phyloP scores from a whole-genome alignment of 2,888 invertebrate genomes.

The Lottia gigantea region DNA sequence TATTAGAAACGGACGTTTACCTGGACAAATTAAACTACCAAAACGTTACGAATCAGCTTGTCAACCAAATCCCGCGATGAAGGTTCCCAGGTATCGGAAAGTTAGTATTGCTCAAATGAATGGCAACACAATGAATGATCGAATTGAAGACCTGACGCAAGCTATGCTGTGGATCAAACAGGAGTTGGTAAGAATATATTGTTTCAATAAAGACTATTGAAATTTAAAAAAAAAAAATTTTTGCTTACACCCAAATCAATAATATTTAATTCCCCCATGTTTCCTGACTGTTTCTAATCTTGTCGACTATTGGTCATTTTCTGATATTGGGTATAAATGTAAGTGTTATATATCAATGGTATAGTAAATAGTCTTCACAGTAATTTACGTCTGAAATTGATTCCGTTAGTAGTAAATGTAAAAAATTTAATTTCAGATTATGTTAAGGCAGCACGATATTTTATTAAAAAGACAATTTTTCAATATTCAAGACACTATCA shows the following conservation, averaged over 20 bases:
- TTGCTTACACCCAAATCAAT: too few relatives aligned
- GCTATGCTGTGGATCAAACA: constrained; percentile 57
- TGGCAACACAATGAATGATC: constrained; percentile 30
- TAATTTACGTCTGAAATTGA: too few relatives aligned
- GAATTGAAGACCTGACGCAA: constrained; percentile 47
- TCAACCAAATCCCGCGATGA: constrained; percentile 30
- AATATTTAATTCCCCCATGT: too few relatives aligned
- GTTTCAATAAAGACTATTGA: neutral
- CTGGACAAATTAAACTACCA: constrained; percentile 48
- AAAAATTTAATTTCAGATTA: constrained; percentile 39
- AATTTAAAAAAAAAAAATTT: too few relatives aligned
- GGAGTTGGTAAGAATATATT: constrained; percentile 44
- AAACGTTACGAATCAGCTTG: constrained; percentile 43
- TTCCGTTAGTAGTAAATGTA: too few relatives aligned
- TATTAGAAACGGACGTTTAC: constrained; percentile 45
- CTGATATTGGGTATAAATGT: too few relatives aligned
- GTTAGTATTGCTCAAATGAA: constrained; percentile 32
- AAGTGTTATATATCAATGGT: too few relatives aligned
- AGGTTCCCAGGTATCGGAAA: constrained; percentile 29
- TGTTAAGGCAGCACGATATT: constrained; percentile 56
- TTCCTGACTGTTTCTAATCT: too few relatives aligned
- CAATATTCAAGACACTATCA: constrained; percentile 54
- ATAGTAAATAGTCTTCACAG: too few relatives aligned
- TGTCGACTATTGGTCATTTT: too few relatives aligned
- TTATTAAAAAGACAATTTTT: constrained; percentile 55